Evolutionary conservation across 2,888 invertebrate species (phyloP).

Genomic region (Drosophila mimetica): DNA sequence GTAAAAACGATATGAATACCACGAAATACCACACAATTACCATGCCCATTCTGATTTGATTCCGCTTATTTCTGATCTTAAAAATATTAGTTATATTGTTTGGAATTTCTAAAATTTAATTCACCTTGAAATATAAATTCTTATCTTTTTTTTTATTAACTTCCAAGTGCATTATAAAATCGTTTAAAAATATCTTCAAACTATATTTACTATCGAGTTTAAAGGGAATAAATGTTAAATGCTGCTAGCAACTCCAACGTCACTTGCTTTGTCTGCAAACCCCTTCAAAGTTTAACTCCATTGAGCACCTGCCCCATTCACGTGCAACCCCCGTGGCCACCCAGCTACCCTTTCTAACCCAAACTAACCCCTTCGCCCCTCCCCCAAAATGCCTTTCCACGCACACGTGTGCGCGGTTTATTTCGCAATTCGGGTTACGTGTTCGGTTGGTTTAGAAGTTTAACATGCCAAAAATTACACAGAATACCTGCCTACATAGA

Average conservation of each 20-base stretch:
- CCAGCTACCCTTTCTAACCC: not conserved
- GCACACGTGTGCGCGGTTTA: constrained; percentile 66
- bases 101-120: no score
- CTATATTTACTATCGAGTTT: constrained; percentile 28
- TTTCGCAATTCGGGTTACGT: constrained; percentile 77
- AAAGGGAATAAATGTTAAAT: constrained; percentile 18
- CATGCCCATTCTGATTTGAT: no score
- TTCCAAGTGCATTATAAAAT: constrained; percentile 12
- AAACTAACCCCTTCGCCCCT: no score
- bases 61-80: no score
- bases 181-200: not conserved
- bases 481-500: constrained; percentile 22
- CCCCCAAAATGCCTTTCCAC: constrained; percentile 17
- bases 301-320: constrained; percentile 50
- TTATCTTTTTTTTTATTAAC: not conserved
- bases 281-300: constrained; percentile 65
- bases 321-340: not conserved
- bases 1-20: no score
- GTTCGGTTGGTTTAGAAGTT: constrained; percentile 58
- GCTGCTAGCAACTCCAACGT: constrained; percentile 18
- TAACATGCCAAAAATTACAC: constrained; percentile 62
- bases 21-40: no score
- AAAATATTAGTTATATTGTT: no score
- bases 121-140: no score
- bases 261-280: constrained; percentile 30